Conservation (phyloP, 1,140 invertebrate genomes). For the Drosophila funebris region DNA sequence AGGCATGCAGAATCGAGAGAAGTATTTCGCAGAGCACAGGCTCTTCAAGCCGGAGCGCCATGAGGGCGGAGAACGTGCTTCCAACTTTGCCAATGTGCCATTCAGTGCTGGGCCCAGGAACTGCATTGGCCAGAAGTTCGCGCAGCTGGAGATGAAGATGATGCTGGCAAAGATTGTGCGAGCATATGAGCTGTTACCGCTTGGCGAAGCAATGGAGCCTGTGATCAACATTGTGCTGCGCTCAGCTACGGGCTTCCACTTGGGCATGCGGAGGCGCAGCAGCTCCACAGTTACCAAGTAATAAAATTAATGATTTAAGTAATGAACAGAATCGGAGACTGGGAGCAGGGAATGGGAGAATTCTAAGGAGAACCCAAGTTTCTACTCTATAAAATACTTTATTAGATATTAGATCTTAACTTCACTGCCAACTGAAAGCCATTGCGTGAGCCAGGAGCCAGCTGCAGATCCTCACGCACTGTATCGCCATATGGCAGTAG, state of each 20-base stretch:
- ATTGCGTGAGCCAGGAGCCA: constrained; percentile 49
- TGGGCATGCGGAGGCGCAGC: constrained; percentile 52
- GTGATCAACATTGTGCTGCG: constrained; percentile 69
- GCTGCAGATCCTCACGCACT: constrained; percentile 29
- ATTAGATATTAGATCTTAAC: constrained; percentile 1
- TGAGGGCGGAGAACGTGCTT: constrained; percentile 67
- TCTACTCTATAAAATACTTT: too few species aligned
- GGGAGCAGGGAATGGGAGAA: not conserved
- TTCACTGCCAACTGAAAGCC: constrained; percentile 62
- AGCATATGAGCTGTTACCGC: constrained; percentile 82
- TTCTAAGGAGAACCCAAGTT: too few species aligned
- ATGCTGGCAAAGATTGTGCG: constrained; percentile 74
- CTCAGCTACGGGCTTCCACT: constrained; percentile 63
- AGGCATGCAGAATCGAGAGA: constrained; percentile 61
- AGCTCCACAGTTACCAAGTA: not conserved
- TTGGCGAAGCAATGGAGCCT: constrained; percentile 66
- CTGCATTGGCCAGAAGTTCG: constrained; percentile 86
- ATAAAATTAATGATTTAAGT: not conserved
- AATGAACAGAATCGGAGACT: not conserved
- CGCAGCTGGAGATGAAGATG: constrained; percentile 77
- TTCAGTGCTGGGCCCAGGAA: constrained; percentile 89
- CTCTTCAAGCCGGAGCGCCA: constrained; percentile 88
- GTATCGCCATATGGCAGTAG: constrained; percentile 56
- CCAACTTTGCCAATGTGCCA: constrained; percentile 86
- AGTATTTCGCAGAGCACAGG: constrained; percentile 32